These are phyloP conservation scores for Hyles lineata DNA, from an alignment of 2,888 invertebrate species.

Conservation along the genomic window DNA sequence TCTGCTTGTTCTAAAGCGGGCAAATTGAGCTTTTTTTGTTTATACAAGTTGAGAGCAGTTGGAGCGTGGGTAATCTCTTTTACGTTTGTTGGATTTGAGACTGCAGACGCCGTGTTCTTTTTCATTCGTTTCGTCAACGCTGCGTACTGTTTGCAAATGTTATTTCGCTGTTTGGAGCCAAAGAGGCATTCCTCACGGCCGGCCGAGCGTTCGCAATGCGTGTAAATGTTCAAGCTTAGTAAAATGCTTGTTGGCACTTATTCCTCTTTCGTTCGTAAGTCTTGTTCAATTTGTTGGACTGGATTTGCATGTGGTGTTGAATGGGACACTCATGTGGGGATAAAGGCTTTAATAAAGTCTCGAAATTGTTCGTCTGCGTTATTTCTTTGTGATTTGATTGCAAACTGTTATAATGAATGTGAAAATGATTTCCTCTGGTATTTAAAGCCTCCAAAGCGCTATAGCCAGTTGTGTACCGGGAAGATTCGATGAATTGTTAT, in stretches of 20 bases:
- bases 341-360: neutral
- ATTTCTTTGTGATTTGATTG: neutral
- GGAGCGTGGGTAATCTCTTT: constrained; percentile 83
- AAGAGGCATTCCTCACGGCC: constrained; percentile 65
- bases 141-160: constrained; percentile 70
- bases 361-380: neutral
- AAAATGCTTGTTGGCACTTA: constrained; percentile 51
- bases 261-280: constrained; percentile 48
- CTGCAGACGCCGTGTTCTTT: constrained; percentile 63
- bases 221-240: constrained; percentile 75
- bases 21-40: constrained; percentile 79
- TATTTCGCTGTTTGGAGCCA: constrained; percentile 59
- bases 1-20: constrained; percentile 74
- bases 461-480: too few relatives aligned
- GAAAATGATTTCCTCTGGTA: too few relatives aligned
- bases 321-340: neutral
- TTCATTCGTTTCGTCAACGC: constrained; percentile 75
- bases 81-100: constrained; percentile 81
- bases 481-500: too few relatives aligned
- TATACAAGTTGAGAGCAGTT: constrained; percentile 81
- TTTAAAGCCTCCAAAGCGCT: too few relatives aligned
- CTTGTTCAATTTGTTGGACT: constrained; percentile 59
- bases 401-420: neutral
- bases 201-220: constrained; percentile 72
- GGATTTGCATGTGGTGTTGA: constrained; percentile 38